phyloP scores from a whole-genome alignment of 2,888 invertebrate genomes.

The Heliconius cydno region DNA sequence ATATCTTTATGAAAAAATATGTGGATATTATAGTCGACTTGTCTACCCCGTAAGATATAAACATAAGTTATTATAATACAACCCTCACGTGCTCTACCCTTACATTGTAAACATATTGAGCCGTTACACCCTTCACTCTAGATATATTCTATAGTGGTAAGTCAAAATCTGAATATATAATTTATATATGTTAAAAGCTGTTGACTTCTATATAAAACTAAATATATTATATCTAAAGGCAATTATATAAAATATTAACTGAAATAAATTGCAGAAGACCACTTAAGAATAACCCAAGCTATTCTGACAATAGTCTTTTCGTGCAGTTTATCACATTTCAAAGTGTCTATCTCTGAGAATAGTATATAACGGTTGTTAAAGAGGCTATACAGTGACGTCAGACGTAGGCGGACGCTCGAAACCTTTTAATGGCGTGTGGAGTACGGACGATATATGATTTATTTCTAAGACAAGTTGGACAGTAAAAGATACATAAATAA shows the following conservation, averaged over 20 bases:
- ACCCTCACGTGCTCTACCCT: background rate
- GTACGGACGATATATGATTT: slow-evolving; percentile 40
- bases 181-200: background rate
- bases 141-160: background rate
- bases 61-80: background rate
- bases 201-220: background rate
- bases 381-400: slow-evolving; percentile 49
- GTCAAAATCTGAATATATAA: background rate
- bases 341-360: slow-evolving; percentile 41
- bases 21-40: background rate
- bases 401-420: slow-evolving; percentile 44
- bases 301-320: slow-evolving; percentile 44
- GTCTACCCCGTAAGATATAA: background rate
- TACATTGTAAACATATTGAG: slow-evolving; percentile 1
- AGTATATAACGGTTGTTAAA: slow-evolving; percentile 37
- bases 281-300: slow-evolving; percentile 38
- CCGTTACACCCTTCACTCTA: background rate
- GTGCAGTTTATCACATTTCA: slow-evolving; percentile 49
- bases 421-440: slow-evolving; percentile 46
- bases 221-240: too few species aligned
- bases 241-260: too few species aligned
- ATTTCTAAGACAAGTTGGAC: slow-evolving; percentile 19
- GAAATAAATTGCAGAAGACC: slow-evolving; percentile 8
- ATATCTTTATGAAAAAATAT: background rate
- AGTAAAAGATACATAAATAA: background rate